Evolutionary conservation across 2,888 invertebrate genomes (phyloP).

Genomic region (Fragum whitleyi): DNA sequence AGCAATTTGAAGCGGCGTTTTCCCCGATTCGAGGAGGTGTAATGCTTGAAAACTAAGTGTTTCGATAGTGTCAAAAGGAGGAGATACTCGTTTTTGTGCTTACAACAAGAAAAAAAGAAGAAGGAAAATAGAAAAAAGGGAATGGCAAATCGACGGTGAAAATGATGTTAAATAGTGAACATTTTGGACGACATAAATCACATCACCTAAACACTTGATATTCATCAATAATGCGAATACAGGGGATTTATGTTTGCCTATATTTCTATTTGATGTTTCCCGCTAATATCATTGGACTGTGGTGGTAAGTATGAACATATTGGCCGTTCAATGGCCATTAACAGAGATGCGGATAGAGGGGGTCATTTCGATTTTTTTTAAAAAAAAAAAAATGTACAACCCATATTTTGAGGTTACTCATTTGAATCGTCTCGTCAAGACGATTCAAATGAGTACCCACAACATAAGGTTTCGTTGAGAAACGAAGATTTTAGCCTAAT

Average conservation of each 20-base stretch:
- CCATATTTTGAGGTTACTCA: too few relatives aligned
- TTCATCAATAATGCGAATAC: constrained; percentile 86
- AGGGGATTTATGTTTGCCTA: constrained; percentile 92
- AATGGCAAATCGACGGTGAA: constrained; percentile 21
- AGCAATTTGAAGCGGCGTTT: background rate
- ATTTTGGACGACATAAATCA: constrained; percentile 15
- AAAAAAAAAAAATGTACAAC: too few relatives aligned
- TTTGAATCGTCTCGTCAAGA: too few relatives aligned
- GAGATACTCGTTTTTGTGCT: too few relatives aligned
- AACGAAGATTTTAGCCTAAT: too few relatives aligned
- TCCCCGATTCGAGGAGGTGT: background rate
- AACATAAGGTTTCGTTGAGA: too few relatives aligned
- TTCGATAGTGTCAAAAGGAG: too few relatives aligned
- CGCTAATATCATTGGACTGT: constrained; percentile 91
- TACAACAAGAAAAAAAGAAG: background rate
- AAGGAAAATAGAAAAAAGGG: background rate
- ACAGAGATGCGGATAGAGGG: too few relatives aligned
- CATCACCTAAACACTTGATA: background rate
- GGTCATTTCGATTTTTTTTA: too few relatives aligned
- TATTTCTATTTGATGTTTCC: constrained; percentile 94
- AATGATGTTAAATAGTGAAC: constrained; percentile 20
- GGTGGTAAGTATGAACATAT: constrained; percentile 90
- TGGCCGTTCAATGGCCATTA: too few relatives aligned
- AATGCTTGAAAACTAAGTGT: background rate
- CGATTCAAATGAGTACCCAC: too few relatives aligned